phyloP scores from a whole-genome alignment of 30 jellyfish, hydroid and myxozoan species.

The Pseudorhiza aurosa region DNA sequence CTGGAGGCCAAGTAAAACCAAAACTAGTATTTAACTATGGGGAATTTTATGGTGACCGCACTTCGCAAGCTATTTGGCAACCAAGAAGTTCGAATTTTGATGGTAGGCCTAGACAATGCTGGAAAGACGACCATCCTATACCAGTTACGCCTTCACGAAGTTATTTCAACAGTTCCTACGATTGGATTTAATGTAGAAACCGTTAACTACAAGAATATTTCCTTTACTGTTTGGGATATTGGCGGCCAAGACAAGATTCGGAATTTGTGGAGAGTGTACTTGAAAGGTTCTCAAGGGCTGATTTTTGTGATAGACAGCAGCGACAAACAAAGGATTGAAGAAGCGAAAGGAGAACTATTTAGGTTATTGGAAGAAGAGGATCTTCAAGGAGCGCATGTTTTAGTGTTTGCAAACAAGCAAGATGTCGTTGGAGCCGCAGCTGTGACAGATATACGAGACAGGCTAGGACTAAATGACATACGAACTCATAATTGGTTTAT shows the following conservation, averaged over 20 bases:
- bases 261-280: constrained; percentile 95
- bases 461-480: constrained; percentile 74
- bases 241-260: constrained; percentile 99
- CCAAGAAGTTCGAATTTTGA: constrained; percentile 95
- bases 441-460: constrained; percentile 83
- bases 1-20: too few relatives aligned
- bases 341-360: constrained; percentile 83
- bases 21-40: constrained; percentile 75
- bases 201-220: constrained; percentile 83
- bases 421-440: constrained; percentile 96
- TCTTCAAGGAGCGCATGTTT: constrained; percentile 84
- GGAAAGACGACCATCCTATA: constrained; percentile 95
- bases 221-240: constrained; percentile 98
- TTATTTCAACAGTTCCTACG: constrained; percentile 95
- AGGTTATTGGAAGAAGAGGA: constrained; percentile 90
- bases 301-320: constrained; percentile 95
- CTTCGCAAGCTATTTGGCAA: constrained; percentile 87
- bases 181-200: constrained; percentile 97
- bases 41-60: constrained; percentile 76
- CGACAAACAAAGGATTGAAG: constrained; percentile 83
- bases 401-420: constrained; percentile 95
- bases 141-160: constrained; percentile 90
- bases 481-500: constrained; percentile 91
- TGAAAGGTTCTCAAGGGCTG: constrained; percentile 95
- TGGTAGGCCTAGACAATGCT: constrained; percentile 99